Evolutionary conservation across 2,888 invertebrate genomes (phyloP).

Genomic region (Villa cingulata): DNA sequence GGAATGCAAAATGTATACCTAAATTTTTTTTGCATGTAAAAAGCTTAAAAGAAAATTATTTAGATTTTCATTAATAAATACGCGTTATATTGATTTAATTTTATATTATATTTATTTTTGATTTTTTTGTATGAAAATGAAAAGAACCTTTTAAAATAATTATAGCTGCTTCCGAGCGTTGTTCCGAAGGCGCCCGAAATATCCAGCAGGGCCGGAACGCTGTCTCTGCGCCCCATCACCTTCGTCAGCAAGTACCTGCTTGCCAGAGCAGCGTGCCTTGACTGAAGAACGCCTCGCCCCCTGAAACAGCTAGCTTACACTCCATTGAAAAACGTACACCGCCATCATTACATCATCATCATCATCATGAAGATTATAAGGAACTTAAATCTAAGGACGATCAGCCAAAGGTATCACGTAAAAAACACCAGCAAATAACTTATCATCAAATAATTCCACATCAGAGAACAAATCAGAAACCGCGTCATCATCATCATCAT

Average conservation of each 20-base stretch:
- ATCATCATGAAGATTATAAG: not conserved
- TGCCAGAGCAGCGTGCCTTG: conserved; percentile 40
- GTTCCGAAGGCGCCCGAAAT: conserved; percentile 59
- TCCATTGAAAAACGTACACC: conserved; percentile 17
- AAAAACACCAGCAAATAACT: not conserved
- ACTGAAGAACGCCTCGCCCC: conserved; percentile 60
- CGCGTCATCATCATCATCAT: conserved; percentile 3
- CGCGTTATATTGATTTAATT: too few relatives aligned
- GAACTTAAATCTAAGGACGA: not conserved
- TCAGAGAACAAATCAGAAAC: not conserved
- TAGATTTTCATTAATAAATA: too few relatives aligned
- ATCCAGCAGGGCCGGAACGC: conserved; percentile 47
- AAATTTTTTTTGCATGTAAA: too few relatives aligned
- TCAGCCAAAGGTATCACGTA: not conserved
- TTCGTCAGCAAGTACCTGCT: conserved; percentile 39
- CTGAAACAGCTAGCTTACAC: conserved; percentile 33
- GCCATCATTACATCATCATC: conserved; percentile 3
- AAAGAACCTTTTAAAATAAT: conserved; percentile 14
- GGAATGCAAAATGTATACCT: too few relatives aligned
- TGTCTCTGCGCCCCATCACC: conserved; percentile 47
- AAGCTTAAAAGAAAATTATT: too few relatives aligned
- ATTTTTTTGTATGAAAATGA: too few relatives aligned
- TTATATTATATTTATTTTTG: too few relatives aligned
- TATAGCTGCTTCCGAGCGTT: conserved; percentile 75
- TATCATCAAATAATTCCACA: not conserved